These are phyloP conservation scores for Apamea sordens DNA, from an alignment of 2,888 invertebrate species.

Conservation along the genomic window DNA sequence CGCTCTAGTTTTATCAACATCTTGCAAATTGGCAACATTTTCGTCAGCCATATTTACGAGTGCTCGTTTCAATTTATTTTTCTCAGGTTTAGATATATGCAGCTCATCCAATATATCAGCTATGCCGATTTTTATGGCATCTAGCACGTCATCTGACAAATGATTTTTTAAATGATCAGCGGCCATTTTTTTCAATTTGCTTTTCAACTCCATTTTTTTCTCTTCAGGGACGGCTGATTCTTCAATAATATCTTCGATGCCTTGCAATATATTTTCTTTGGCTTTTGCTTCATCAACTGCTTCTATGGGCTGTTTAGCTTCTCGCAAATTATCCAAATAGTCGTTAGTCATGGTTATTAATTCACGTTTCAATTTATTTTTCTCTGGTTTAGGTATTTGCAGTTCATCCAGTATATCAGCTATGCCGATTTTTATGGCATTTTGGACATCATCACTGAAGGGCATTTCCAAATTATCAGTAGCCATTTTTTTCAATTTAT, in stretches of 20 bases:
- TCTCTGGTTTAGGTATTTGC: constrained; percentile 31
- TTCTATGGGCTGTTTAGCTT: neutral
- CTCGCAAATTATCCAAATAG: neutral
- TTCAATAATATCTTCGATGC: neutral
- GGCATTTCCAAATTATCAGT: neutral
- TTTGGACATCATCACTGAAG: neutral
- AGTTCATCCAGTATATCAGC: constrained; percentile 46
- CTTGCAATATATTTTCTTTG: neutral
- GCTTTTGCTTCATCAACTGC: neutral
- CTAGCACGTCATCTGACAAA: neutral
- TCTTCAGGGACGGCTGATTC: neutral
- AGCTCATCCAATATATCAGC: constrained; percentile 46
- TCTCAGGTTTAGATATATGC: neutral
- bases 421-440: constrained; percentile 21
- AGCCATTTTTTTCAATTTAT: neutral
- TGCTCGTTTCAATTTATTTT: neutral
- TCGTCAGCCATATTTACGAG: constrained; percentile 6
- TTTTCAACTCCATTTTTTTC: neutral
- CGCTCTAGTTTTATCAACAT: neutral
- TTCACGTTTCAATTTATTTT: constrained; percentile 39
- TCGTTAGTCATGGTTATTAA: constrained; percentile 29
- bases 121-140: constrained; percentile 22
- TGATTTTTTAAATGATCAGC: neutral
- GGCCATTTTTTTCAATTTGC: neutral
- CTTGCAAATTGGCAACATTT: neutral